phyloP scores from a whole-genome alignment of 2,113 vertebrate genomes.

The Seriola rivoliana region DNA sequence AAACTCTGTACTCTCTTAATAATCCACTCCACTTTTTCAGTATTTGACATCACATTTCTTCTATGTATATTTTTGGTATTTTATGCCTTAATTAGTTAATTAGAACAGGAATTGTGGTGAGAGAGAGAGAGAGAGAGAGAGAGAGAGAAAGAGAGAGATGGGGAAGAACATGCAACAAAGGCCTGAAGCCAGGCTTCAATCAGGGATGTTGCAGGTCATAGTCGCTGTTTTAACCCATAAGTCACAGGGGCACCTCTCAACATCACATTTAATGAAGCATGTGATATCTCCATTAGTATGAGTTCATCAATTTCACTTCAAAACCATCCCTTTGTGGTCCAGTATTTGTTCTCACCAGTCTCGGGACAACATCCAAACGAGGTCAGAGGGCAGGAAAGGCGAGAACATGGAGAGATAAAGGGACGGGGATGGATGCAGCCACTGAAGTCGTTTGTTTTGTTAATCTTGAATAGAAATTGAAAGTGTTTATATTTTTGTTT shows the following conservation, averaged over 20 bases:
- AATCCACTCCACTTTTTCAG: too few species aligned
- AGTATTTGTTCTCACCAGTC: not conserved
- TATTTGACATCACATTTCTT: too few species aligned
- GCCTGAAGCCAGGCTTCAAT: not conserved
- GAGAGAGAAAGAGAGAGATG: not conserved
- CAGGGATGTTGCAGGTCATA: not conserved
- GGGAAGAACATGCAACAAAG: too few species aligned
- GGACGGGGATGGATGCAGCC: not conserved
- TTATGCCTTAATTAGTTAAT: too few species aligned
- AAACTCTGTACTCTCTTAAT: too few species aligned
- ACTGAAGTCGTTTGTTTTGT: not conserved
- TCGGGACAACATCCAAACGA: not conserved
- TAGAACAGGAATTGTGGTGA: not conserved
- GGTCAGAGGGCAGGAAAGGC: not conserved
- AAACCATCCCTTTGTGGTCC: not conserved
- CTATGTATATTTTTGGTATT: too few species aligned
- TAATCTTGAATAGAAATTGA: not conserved
- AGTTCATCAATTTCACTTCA: not conserved
- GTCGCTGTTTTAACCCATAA: not conserved
- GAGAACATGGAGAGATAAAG: not conserved
- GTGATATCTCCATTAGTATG: not conserved
- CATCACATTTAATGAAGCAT: not conserved
- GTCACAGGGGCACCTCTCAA: not conserved
- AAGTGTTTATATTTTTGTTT: not conserved
- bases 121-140: too few species aligned